Conservation (phyloP, 2,888 invertebrate genomes). For the Thyatira batis region DNA sequence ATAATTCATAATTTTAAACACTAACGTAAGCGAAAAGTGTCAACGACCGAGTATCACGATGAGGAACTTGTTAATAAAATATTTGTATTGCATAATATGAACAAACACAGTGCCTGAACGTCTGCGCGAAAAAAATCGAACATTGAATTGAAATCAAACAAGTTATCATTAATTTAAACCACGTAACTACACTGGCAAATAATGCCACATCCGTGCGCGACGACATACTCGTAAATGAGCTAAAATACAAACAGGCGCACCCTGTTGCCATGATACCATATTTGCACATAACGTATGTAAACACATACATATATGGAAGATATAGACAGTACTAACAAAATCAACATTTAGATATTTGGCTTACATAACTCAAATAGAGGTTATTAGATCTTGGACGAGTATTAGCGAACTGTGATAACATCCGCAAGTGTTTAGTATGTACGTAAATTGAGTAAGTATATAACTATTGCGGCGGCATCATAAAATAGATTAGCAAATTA, state of each 20-base stretch:
- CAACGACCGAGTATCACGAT: conserved; percentile 45
- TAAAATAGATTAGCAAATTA: too few species aligned
- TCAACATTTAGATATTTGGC: conserved; percentile 55
- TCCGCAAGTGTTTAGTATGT: conserved; percentile 40
- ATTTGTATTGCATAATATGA: conserved; percentile 29
- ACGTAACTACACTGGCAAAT: conserved; percentile 52
- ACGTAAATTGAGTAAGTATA: background rate
- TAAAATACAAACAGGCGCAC: conserved; percentile 62
- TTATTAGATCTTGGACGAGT: conserved; percentile 53
- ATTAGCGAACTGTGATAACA: conserved; percentile 45
- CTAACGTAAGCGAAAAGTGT: conserved; percentile 37
- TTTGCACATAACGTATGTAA: conserved; percentile 45
- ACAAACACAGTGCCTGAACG: conserved; percentile 6
- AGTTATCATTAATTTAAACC: conserved; percentile 34
- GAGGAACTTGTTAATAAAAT: conserved; percentile 27
- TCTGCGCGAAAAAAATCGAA: conserved; percentile 1
- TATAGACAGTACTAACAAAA: conserved; percentile 46
- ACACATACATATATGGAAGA: conserved; percentile 41
- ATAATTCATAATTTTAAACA: conserved; percentile 53
- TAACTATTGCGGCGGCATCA: background rate
- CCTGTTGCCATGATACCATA: conserved; percentile 54
- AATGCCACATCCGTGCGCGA: conserved; percentile 54
- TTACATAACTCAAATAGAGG: conserved; percentile 69
- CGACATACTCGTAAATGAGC: conserved; percentile 57
- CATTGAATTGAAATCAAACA: conserved; percentile 21